Evolutionary conservation across 2,113 vertebrate genomes (phyloP).

Genomic region (Marmota monax): DNA sequence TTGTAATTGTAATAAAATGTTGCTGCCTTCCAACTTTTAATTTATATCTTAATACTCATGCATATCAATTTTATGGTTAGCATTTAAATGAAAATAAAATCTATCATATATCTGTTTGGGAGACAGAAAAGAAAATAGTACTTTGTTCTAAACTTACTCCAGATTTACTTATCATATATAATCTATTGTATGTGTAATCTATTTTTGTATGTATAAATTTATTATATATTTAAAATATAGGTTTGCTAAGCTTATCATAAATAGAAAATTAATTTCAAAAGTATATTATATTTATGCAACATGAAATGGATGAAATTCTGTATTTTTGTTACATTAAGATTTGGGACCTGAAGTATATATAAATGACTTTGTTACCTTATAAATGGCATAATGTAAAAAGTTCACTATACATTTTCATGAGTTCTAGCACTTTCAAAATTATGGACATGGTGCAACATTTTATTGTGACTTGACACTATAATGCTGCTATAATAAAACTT

Average conservation of each 20-base stretch:
- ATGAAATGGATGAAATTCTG: constrained; percentile 20
- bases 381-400: constrained; percentile 40
- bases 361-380: neutral
- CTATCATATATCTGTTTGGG: neutral
- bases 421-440: constrained; percentile 48
- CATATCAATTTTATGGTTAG: neutral
- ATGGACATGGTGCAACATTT: neutral
- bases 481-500: constrained; percentile 31
- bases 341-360: constrained; percentile 16
- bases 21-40: constrained; percentile 44
- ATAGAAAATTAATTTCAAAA: constrained; percentile 33
- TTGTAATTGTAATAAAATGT: constrained; percentile 51
- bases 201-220: neutral
- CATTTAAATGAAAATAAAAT: constrained; percentile 55
- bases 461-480: constrained; percentile 52
- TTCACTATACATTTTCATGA: constrained; percentile 45
- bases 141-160: constrained; percentile 19
- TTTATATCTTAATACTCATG: constrained; percentile 40
- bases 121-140: constrained; percentile 45
- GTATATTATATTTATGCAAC: constrained; percentile 1
- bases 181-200: neutral
- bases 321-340: constrained; percentile 38
- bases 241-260: neutral
- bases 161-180: constrained; percentile 42
- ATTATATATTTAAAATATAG: neutral